phyloP scores from a whole-genome alignment of 2,797 vertebrate genomes.

The Characodon lateralis region DNA sequence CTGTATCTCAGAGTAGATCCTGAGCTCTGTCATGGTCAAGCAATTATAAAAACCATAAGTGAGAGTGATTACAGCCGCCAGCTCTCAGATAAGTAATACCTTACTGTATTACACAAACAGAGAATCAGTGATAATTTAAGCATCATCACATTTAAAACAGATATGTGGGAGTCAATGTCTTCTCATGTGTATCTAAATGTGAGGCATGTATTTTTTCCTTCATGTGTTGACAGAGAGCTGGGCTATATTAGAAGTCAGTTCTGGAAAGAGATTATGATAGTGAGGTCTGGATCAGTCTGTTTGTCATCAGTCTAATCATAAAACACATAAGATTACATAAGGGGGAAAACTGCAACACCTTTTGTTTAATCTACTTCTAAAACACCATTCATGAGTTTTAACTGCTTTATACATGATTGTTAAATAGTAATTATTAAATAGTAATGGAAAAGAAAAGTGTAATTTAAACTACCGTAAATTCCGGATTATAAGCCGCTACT shows the following conservation, averaged over 20 bases:
- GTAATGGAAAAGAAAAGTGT: neutral
- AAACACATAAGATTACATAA: constrained; percentile 18
- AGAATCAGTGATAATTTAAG: constrained; percentile 1
- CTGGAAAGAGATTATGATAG: constrained; percentile 54
- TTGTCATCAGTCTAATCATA: constrained; percentile 54
- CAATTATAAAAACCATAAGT: constrained; percentile 42
- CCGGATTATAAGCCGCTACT: neutral
- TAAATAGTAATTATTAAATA: neutral
- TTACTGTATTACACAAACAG: constrained; percentile 11
- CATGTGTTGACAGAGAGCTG: constrained; percentile 54
- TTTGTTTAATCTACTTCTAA: constrained; percentile 38
- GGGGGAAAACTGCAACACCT: constrained; percentile 3
- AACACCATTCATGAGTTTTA: neutral
- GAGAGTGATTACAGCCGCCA: constrained; percentile 38
- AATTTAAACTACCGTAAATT: neutral
- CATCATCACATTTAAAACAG: neutral
- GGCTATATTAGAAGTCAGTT: constrained; percentile 47
- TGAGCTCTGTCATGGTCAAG: constrained; percentile 60
- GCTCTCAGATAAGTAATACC: constrained; percentile 20
- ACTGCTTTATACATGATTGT: neutral
- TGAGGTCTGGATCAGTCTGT: constrained; percentile 51
- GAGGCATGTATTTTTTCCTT: constrained; percentile 36
- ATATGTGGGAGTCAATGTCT: constrained; percentile 23
- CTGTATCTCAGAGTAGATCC: constrained; percentile 23
- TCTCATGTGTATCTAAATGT: constrained; percentile 12